A percentile compares a stretch with the other conserved stretches of the same genome.
phyloP scores from a whole-genome alignment of 2,113 vertebrate species.

The Engystomops pustulosus region DNA sequence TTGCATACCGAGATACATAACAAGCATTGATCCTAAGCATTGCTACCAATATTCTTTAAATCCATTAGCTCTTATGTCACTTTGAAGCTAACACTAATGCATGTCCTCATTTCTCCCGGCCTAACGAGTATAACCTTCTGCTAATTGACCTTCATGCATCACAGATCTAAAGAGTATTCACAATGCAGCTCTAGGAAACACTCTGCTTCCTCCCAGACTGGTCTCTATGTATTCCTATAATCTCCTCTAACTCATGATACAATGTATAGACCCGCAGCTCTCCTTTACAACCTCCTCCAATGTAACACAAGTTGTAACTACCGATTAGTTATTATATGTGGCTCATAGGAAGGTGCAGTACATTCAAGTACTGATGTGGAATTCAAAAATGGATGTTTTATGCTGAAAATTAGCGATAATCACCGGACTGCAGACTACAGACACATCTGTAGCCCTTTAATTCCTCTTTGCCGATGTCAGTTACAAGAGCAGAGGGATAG shows the following conservation, averaged over 20 bases:
- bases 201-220: background rate
- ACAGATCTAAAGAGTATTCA: conserved; percentile 46
- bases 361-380: too few relatives aligned
- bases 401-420: too few relatives aligned
- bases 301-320: background rate
- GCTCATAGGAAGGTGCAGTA: too few relatives aligned
- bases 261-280: background rate
- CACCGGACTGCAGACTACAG: too few relatives aligned
- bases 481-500: background rate
- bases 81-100: conserved; percentile 52
- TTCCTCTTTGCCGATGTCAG: background rate
- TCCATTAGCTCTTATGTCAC: conserved; percentile 55
- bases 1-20: background rate
- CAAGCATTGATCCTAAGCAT: conserved; percentile 5
- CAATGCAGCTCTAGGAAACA: conserved; percentile 35
- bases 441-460: background rate
- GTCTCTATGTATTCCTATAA: conserved; percentile 29
- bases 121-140: conserved; percentile 52
- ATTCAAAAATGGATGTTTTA: too few relatives aligned
- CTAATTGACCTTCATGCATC: conserved; percentile 56
- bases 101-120: conserved; percentile 39
- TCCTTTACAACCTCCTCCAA: background rate
- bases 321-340: background rate
- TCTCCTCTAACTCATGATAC: conserved; percentile 12
- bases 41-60: conserved; percentile 37